Percentiles rank a stretch among this genome's conserved stretches.
Evolutionary conservation across 1,140 invertebrate species (phyloP).

Genomic region (Drosophila suzukii): DNA sequence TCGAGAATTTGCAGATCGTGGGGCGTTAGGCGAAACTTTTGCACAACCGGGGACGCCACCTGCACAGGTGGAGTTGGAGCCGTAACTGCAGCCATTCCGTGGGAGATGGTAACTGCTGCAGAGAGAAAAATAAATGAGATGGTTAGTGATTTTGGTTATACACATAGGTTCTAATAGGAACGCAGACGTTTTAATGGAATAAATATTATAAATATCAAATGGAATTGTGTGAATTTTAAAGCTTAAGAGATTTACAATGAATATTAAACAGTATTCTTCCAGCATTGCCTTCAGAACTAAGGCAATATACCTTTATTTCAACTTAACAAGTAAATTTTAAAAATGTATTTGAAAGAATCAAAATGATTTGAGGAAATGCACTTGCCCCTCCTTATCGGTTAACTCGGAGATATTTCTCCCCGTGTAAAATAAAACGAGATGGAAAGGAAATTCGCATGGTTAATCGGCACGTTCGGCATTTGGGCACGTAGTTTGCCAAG

Average conservation of each 20-base stretch:
- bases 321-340: too few relatives aligned
- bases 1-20: slow-evolving; percentile 92
- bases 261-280: too few relatives aligned
- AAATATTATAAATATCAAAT: too few relatives aligned
- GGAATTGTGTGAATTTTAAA: too few relatives aligned
- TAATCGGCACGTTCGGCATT: slow-evolving; percentile 81
- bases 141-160: neutral
- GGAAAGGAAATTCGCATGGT: slow-evolving; percentile 57
- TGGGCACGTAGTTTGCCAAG: slow-evolving; percentile 78
- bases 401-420: neutral
- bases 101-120: slow-evolving; percentile 37
- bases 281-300: too few relatives aligned
- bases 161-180: too few relatives aligned
- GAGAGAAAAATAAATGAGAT: neutral
- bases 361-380: too few relatives aligned
- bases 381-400: neutral
- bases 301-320: too few relatives aligned
- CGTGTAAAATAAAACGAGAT: slow-evolving; percentile 14
- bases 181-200: too few relatives aligned
- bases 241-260: too few relatives aligned
- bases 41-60: slow-evolving; percentile 70
- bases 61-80: slow-evolving; percentile 1
- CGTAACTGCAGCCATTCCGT: slow-evolving; percentile 22
- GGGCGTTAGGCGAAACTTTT: slow-evolving; percentile 92
- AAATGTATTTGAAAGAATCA: too few relatives aligned